A percentile compares a stretch with the other conserved stretches of the same genome.
These are phyloP conservation scores for Acronicta leporina DNA, from an alignment of 2,888 invertebrate genomes.

Conservation along the genomic window DNA sequence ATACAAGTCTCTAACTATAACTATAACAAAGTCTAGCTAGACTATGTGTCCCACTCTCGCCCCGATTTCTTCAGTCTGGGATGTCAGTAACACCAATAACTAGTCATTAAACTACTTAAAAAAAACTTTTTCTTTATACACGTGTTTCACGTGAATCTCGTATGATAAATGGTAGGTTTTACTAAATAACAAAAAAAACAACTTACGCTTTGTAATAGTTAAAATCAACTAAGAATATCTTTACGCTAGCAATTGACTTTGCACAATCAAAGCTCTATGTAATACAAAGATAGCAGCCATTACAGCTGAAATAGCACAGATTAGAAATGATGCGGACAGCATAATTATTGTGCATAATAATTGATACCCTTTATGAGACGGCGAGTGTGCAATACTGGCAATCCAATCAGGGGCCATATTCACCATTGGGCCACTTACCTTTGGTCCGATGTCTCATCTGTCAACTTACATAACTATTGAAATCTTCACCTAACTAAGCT, in stretches of 20 bases:
- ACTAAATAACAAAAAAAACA: too few relatives aligned
- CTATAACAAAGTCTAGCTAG: too few relatives aligned
- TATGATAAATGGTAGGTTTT: too few relatives aligned
- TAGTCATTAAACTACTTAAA: too few relatives aligned
- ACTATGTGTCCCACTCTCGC: too few relatives aligned
- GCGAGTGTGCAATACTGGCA: constrained; percentile 43
- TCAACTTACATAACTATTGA: constrained; percentile 61
- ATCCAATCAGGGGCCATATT: constrained; percentile 54
- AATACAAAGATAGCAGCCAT: constrained; percentile 8
- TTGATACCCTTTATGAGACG: constrained; percentile 48
- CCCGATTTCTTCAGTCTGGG: too few relatives aligned
- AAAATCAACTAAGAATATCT: background rate
- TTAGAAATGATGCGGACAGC: constrained; percentile 33
- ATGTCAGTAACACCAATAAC: too few relatives aligned
- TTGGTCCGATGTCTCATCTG: constrained; percentile 58
- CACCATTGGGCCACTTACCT: constrained; percentile 57
- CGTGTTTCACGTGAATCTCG: too few relatives aligned
- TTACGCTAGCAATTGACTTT: background rate
- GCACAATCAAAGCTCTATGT: background rate
- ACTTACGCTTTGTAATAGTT: background rate
- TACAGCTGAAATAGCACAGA: constrained; percentile 12
- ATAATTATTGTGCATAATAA: constrained; percentile 33
- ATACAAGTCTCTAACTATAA: too few relatives aligned
- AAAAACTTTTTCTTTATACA: too few relatives aligned
- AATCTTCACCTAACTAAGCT: constrained; percentile 40